phyloP scores from a whole-genome alignment of 2,888 invertebrate genomes.

The Lacanobia wlatinum region DNA sequence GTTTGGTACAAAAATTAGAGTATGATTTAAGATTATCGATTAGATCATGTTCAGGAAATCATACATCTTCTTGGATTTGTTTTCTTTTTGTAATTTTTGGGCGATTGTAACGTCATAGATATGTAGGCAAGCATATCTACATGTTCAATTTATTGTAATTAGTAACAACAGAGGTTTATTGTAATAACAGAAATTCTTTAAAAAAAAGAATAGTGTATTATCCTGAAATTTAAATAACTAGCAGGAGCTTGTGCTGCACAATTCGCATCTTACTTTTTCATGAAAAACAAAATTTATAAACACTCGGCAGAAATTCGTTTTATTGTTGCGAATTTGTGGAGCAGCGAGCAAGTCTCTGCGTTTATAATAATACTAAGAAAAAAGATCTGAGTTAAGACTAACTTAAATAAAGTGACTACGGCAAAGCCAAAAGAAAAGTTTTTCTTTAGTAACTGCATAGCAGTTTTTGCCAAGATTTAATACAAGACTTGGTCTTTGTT shows the following conservation, averaged over 20 bases:
- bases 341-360: slow-evolving; percentile 10
- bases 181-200: background rate
- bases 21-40: slow-evolving; percentile 2
- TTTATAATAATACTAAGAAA: slow-evolving; percentile 19
- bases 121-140: too few species aligned
- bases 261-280: background rate
- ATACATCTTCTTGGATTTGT: background rate
- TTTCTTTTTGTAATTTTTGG: too few species aligned
- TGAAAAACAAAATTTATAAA: background rate
- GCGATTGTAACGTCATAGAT: background rate
- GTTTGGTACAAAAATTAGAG: slow-evolving; percentile 31
- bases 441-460: slow-evolving; percentile 49
- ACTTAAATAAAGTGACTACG: slow-evolving; percentile 54
- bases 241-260: background rate
- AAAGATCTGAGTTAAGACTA: slow-evolving; percentile 37
- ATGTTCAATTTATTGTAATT: background rate
- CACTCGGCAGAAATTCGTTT: slow-evolving; percentile 11
- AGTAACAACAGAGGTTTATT: background rate
- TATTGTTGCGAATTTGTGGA: slow-evolving; percentile 1
- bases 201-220: background rate
- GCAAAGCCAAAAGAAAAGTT: slow-evolving; percentile 54
- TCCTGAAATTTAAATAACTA: background rate
- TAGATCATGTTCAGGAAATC: slow-evolving; percentile 5
- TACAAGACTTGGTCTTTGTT: slow-evolving; percentile 51
- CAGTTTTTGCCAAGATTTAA: slow-evolving; percentile 52